phyloP scores from a whole-genome alignment of 2,888 invertebrate species.

The Cerastis rubricosa region DNA sequence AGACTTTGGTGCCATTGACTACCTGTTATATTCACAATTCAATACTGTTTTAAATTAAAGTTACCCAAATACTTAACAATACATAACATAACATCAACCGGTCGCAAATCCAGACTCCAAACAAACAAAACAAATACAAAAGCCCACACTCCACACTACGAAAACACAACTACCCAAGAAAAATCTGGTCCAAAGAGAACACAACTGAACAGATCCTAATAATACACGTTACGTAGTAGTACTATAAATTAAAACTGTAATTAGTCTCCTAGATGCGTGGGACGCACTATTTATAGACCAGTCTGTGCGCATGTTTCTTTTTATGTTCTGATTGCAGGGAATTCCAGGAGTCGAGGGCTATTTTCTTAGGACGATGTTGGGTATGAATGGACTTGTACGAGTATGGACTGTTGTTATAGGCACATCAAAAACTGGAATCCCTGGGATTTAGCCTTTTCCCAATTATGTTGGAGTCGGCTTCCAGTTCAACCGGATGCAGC shows the following conservation, averaged over 20 bases:
- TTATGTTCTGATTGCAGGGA: constrained; percentile 17
- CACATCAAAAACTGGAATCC: no score
- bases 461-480: no score
- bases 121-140: no score
- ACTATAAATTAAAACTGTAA: constrained; percentile 71
- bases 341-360: constrained; percentile 22
- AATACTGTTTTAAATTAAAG: background rate
- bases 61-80: no score
- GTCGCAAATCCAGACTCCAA: no score
- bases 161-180: constrained; percentile 31
- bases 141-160: background rate
- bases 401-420: background rate
- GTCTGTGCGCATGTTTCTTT: constrained; percentile 10
- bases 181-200: constrained; percentile 61
- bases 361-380: constrained; percentile 21
- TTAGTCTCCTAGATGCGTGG: constrained; percentile 73
- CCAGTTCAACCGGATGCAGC: no score
- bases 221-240: constrained; percentile 53
- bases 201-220: constrained; percentile 54
- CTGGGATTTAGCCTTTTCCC: no score
- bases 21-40: background rate
- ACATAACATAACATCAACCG: no score
- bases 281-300: constrained; percentile 73
- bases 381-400: background rate
- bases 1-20: no score